phyloP scores from a whole-genome alignment of 64 coral and sea anemone genomes.

The Anthopleura sola region DNA sequence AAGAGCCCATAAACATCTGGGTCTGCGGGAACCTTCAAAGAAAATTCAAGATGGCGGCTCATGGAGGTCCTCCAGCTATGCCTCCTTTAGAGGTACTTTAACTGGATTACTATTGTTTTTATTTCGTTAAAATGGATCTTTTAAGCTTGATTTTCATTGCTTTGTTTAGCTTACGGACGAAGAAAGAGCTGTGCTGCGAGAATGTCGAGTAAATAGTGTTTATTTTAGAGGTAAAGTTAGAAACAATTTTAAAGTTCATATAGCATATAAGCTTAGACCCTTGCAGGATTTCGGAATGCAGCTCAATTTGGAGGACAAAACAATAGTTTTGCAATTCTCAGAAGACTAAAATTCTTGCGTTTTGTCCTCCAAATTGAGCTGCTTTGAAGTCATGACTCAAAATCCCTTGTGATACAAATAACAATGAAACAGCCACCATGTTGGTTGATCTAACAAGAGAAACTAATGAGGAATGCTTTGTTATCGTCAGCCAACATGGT shows the following conservation, averaged over 20 bases:
- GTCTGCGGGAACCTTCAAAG: neutral
- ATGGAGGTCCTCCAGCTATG: slow-evolving; percentile 2
- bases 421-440: too few relatives aligned
- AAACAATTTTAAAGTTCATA: neutral
- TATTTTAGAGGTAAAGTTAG: slow-evolving; percentile 36
- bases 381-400: too few relatives aligned
- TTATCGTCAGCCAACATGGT: too few relatives aligned
- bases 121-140: neutral
- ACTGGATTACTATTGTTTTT: neutral
- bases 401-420: too few relatives aligned
- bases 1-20: neutral
- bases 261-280: too few relatives aligned
- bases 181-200: slow-evolving; percentile 38
- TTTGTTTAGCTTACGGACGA: slow-evolving; percentile 40
- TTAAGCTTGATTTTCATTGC: neutral
- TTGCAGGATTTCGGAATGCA: too few relatives aligned
- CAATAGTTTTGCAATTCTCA: too few relatives aligned
- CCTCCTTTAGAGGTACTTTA: neutral
- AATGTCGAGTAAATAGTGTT: slow-evolving; percentile 42
- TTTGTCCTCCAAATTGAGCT: too few relatives aligned
- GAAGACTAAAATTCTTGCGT: too few relatives aligned
- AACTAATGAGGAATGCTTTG: neutral
- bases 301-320: too few relatives aligned
- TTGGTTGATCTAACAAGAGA: too few relatives aligned
- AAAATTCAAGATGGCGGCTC: slow-evolving; percentile 8